Base-by-base conservation (phyloP, 2,797 vertebrate species). In the Graptemys geographica region DNA sequence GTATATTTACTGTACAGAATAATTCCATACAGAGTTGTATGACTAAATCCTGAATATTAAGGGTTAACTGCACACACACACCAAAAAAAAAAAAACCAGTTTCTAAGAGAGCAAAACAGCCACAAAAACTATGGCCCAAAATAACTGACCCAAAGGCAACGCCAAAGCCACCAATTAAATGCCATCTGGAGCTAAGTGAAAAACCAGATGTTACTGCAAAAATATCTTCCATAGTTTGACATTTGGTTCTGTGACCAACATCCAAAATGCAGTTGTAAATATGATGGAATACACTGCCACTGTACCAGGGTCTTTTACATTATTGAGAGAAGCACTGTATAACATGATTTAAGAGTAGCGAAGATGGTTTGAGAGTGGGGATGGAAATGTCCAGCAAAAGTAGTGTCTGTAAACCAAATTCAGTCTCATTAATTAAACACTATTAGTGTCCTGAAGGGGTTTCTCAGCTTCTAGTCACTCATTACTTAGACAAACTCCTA, bases 131-230 rank as follows among this genome's bases (percentile, higher is more conserved):
- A 27, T 82, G 74, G 86, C 90, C 53, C 83, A 88, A 95, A 97
- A 97, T 90, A 95, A 79, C 83, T 95, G 96, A 89, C 82, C 89
- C 94, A 96, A 92, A 92, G 88, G 87, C 55, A 92, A 90, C 82
- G 93, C 87, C 72, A 95, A 86, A 91, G 72, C 33, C 85, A 95
- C 81, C 93, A 95, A 25, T 94, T 84, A 62, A 95, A 81, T 33
- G 92, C 69, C 86, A 96, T 96, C 94, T 96, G 95, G 96, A 95
- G 53, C 87, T 92, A 37, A 52, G 72, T 86, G 79, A 91, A 87
- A 84, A 94, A 76, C 49, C 89, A 97, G 95, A 92, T 94, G 90
- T 79, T 93, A 76, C 41, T 83, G 83, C 15, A 88, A 95, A 94
- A 89, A 94, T 79, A 87, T 86, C 85, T 95, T 78, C 93, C 79